A percentile compares a stretch with the other conserved stretches of the same genome.
Evolutionary conservation across 23 tunicate genomes (phyloP).

Genomic region (Clavelina lepadiformis): DNA sequence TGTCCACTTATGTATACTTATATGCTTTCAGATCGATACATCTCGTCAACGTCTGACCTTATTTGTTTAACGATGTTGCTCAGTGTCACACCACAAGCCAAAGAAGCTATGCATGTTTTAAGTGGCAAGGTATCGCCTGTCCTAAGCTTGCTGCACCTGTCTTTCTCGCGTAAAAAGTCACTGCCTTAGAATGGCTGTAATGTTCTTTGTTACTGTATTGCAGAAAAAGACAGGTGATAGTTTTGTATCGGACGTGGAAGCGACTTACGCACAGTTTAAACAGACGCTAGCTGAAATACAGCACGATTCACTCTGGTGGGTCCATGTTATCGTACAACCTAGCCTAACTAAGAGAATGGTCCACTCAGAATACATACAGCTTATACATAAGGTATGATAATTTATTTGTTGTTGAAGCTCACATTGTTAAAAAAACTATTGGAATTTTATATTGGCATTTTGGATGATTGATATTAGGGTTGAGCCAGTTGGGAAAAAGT

Average conservation of each 20-base stretch:
- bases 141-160: neutral
- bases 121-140: slow-evolving; percentile 44
- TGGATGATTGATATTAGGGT: no score
- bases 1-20: neutral
- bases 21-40: slow-evolving; percentile 49
- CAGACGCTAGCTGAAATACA: slow-evolving; percentile 54
- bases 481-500: no score
- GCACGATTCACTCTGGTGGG: slow-evolving; percentile 81
- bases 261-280: slow-evolving; percentile 11
- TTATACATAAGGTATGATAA: slow-evolving; percentile 41
- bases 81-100: slow-evolving; percentile 57
- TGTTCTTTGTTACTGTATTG: no score
- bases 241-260: slow-evolving; percentile 24
- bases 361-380: slow-evolving; percentile 25
- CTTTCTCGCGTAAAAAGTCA: no score
- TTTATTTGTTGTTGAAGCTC: neutral
- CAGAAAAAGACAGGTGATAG: slow-evolving; percentile 36
- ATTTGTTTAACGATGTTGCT: slow-evolving; percentile 67
- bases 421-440: neutral
- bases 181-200: no score
- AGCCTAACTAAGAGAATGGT: slow-evolving; percentile 20
- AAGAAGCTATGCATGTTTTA: slow-evolving; percentile 45
- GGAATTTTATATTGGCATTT: neutral
- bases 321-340: slow-evolving; percentile 58
- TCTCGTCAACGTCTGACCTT: slow-evolving; percentile 59